Evolutionary conservation across 64 coral and sea anemone species (phyloP).

Genomic region (Montipora sp.): DNA sequence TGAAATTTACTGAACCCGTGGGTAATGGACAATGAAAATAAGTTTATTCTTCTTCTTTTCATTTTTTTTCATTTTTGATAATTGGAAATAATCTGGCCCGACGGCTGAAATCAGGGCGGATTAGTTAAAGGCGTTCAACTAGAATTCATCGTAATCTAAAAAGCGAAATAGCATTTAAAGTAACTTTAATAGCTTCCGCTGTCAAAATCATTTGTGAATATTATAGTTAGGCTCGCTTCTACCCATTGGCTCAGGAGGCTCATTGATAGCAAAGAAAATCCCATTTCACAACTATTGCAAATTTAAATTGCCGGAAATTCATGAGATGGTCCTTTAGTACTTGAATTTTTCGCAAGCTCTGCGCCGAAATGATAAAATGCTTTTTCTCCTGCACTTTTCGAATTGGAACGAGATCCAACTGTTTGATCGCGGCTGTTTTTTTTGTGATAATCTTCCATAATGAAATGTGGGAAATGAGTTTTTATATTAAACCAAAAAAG

Average conservation of each 20-base stretch:
- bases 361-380: neutral
- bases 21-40: neutral
- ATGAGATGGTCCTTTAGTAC: neutral
- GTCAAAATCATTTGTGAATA: neutral
- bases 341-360: neutral
- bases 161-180: neutral
- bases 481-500: no score
- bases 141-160: neutral
- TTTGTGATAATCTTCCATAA: no score
- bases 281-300: constrained; percentile 27
- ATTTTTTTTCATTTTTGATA: neutral
- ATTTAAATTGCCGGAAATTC: constrained; percentile 53
- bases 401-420: no score
- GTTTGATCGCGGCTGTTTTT: no score
- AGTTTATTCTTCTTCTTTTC: neutral
- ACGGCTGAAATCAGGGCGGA: neutral
- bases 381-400: no score
- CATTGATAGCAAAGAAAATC: neutral
- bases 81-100: neutral
- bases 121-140: constrained; percentile 12
- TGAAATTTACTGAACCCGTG: no score
- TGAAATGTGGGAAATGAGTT: no score
- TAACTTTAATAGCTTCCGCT: constrained; percentile 8
- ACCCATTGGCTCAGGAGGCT: constrained; percentile 3
- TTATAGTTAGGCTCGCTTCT: constrained; percentile 13